Evolutionary conservation across 2,888 invertebrate species (phyloP).

Genomic region (Torymus texanus): DNA sequence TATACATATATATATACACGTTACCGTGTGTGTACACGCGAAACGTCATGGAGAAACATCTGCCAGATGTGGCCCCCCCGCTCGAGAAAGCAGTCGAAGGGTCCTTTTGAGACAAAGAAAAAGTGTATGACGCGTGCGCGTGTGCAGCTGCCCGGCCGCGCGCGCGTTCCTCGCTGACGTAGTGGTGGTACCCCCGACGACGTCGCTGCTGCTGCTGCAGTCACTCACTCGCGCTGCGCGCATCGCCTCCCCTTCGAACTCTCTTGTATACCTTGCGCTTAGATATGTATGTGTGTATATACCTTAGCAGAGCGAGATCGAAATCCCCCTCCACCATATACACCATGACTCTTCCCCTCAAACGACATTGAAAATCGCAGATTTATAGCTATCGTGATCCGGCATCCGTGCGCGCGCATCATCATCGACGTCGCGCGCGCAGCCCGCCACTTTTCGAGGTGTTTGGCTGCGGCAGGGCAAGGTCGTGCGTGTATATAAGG

Average conservation of each 20-base stretch:
- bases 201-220: constrained; percentile 5
- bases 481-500: too few species aligned
- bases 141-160: constrained; percentile 67
- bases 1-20: neutral
- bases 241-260: neutral
- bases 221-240: constrained; percentile 10
- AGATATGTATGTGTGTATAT: neutral
- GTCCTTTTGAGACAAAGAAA: constrained; percentile 75
- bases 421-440: neutral
- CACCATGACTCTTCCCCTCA: constrained; percentile 32
- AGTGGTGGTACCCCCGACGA: constrained; percentile 62
- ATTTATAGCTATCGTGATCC: constrained; percentile 63
- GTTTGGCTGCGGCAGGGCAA: too few species aligned
- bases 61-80: constrained; percentile 64
- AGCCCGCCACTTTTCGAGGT: neutral
- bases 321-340: neutral
- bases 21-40: neutral
- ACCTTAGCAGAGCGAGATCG: neutral
- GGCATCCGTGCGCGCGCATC: constrained; percentile 45
- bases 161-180: constrained; percentile 59
- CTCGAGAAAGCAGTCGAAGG: constrained; percentile 69
- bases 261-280: neutral
- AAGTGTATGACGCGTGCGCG: constrained; percentile 63
- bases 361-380: constrained; percentile 61
- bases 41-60: constrained; percentile 54